A percentile compares a stretch with the other conserved stretches of the same genome.
These are phyloP conservation scores for Agrypnia vestita DNA, from an alignment of 1,140 invertebrate genomes.

Conservation along the genomic window DNA sequence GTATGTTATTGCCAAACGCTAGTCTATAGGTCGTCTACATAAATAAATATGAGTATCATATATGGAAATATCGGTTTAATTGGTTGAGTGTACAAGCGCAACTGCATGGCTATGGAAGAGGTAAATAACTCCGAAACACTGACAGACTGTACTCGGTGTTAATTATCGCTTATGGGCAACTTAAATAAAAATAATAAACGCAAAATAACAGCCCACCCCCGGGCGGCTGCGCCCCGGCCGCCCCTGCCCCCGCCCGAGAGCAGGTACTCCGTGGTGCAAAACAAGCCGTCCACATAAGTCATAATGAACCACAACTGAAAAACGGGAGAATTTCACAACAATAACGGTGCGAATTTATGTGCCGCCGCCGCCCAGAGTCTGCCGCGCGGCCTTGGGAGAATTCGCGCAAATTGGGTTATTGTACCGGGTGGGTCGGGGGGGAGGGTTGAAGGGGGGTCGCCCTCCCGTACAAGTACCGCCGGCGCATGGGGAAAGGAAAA, in stretches of 20 bases:
- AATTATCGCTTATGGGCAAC: background rate
- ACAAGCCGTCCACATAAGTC: conserved; percentile 41
- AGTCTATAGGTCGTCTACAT: too few species aligned
- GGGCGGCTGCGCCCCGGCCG: background rate
- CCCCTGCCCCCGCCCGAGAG: background rate
- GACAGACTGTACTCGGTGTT: too few species aligned
- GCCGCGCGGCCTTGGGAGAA: conserved; percentile 59
- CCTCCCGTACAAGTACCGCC: conserved; percentile 37
- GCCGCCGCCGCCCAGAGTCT: conserved; percentile 53
- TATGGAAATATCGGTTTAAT: too few species aligned
- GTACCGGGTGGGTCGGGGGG: conserved; percentile 52
- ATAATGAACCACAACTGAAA: conserved; percentile 51
- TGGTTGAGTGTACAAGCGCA: too few species aligned
- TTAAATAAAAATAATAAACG: conserved; percentile 51
- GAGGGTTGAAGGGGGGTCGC: background rate
- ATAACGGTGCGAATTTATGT: conserved; percentile 60
- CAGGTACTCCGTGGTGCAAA: conserved; percentile 43
- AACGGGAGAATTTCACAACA: conserved; percentile 54
- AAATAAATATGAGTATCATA: too few species aligned
- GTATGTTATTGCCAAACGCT: too few species aligned
- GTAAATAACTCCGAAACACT: too few species aligned
- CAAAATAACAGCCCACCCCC: conserved; percentile 34
- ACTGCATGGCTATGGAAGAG: too few species aligned
- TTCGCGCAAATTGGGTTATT: conserved; percentile 62
- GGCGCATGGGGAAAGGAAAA: conserved; percentile 51